phyloP scores from a whole-genome alignment of 2,797 vertebrate genomes.

The Nyctibius grandis region DNA sequence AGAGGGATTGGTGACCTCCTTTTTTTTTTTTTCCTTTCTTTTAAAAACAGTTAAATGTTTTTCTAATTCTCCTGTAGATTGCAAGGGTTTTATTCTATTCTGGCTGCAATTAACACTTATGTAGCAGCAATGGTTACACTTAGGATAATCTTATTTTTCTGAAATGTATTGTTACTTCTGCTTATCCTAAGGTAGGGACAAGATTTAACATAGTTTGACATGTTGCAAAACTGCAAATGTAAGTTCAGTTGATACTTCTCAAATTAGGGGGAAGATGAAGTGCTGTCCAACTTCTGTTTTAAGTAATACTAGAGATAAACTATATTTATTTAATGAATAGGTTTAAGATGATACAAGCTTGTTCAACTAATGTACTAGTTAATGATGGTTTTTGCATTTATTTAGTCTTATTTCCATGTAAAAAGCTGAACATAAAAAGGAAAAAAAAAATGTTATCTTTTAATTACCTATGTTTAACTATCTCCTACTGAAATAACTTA shows the following conservation, averaged over 20 bases:
- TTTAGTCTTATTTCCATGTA: background rate
- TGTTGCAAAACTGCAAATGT: background rate
- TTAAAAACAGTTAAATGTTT: background rate
- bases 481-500: background rate
- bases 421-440: background rate
- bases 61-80: background rate
- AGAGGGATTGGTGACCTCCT: background rate
- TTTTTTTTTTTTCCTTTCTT: background rate
- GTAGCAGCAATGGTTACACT: background rate
- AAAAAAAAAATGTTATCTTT: background rate
- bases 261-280: background rate
- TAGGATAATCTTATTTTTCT: background rate
- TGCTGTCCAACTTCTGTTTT: background rate
- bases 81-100: background rate
- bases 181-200: rapidly evolving
- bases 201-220: background rate
- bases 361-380: background rate
- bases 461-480: background rate
- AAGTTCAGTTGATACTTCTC: background rate
- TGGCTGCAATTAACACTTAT: background rate
- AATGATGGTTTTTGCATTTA: background rate
- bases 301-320: background rate
- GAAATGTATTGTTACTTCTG: background rate
- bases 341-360: background rate
- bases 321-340: background rate